Conservation (phyloP, 2,113 vertebrate species). For the Panthera tigris region DNA sequence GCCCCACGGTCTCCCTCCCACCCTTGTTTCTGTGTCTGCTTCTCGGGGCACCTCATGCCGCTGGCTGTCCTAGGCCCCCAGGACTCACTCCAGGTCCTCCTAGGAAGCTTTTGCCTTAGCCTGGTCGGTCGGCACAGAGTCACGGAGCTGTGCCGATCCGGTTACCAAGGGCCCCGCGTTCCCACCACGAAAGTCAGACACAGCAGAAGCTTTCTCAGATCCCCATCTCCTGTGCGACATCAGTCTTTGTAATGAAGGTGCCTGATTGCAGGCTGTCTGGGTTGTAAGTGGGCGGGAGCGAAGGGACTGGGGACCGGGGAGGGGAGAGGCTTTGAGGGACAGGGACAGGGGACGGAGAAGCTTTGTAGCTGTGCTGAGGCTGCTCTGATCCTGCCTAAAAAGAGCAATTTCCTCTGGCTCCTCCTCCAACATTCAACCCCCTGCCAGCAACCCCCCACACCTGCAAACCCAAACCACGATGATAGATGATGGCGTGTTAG, state of each 20-base stretch:
- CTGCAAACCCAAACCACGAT: background rate
- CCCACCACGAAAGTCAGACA: background rate
- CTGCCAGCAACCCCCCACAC: background rate
- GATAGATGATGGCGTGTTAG: too few species aligned
- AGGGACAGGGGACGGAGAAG: background rate
- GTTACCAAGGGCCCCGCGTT: background rate
- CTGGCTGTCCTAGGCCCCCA: background rate
- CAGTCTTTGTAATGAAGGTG: constrained; percentile 1
- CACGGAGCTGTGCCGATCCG: background rate
- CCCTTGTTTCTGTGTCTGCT: background rate
- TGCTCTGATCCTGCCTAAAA: background rate
- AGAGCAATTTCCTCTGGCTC: constrained; percentile 27
- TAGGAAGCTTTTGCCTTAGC: background rate
- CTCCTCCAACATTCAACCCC: background rate
- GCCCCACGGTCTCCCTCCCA: background rate
- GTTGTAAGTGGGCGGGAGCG: background rate
- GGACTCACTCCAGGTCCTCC: background rate
- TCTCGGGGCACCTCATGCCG: background rate
- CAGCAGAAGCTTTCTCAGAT: background rate
- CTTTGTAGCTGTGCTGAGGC: background rate
- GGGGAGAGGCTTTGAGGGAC: background rate
- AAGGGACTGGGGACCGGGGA: background rate
- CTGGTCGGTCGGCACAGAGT: background rate
- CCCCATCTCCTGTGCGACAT: background rate
- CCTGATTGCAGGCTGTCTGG: constrained; percentile 17